A percentile compares a stretch with the other conserved stretches of the same genome.
Conservation (phyloP, 2,113 vertebrate species). For the Sigmodon hispidus region DNA sequence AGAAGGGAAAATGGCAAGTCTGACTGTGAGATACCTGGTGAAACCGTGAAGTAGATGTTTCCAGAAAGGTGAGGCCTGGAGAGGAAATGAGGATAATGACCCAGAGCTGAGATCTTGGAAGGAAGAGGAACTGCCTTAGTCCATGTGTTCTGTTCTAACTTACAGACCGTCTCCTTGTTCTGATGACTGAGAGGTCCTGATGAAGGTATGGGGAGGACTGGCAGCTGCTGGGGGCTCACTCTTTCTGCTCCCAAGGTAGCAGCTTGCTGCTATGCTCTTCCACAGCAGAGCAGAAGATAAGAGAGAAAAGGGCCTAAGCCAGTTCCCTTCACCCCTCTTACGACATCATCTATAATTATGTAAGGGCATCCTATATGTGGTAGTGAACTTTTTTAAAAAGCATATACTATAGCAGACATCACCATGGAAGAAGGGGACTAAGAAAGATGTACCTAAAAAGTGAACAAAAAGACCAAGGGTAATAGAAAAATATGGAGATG, state of each 20-base stretch:
- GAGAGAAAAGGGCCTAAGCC: not conserved
- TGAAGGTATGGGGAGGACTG: not conserved
- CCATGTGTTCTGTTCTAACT: not conserved
- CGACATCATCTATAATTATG: not conserved
- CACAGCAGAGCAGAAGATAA: not conserved
- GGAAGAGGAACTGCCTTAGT: not conserved
- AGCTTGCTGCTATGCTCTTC: not conserved
- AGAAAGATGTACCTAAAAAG: not conserved
- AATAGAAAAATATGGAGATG: not conserved
- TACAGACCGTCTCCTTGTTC: not conserved
- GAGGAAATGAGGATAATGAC: not conserved
- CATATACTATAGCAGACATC: not conserved
- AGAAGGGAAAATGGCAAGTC: not conserved
- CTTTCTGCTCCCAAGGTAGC: not conserved
- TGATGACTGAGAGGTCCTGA: not conserved
- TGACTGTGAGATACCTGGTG: not conserved
- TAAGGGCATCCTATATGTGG: not conserved
- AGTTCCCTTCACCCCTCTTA: too few relatives aligned
- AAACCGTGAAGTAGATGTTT: not conserved
- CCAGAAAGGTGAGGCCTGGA: not conserved
- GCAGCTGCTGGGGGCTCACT: not conserved
- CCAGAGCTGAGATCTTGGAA: not conserved
- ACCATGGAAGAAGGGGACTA: rapidly evolving
- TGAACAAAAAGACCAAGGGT: not conserved
- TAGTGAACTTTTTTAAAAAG: not conserved